Conservation (phyloP, 2,888 invertebrate species). For the Euzetes globulus region DNA sequence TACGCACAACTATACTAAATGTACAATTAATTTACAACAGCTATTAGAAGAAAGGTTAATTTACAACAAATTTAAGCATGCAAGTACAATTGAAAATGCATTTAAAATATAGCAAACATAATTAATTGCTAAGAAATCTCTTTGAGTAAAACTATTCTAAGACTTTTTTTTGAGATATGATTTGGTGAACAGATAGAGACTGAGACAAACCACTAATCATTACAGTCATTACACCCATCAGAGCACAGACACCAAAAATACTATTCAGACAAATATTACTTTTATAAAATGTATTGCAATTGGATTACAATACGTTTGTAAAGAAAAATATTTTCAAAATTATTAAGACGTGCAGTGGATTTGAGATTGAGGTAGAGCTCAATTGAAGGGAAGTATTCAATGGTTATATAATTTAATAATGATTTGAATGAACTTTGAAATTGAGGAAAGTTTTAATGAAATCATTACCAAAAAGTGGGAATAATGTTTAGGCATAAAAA, state of each 20-base stretch:
- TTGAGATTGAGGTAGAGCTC: too few relatives aligned
- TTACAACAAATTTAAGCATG: neutral
- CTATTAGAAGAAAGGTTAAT: neutral
- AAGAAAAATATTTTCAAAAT: too few relatives aligned
- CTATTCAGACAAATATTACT: neutral
- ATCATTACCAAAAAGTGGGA: too few relatives aligned
- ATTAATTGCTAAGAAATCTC: too few relatives aligned
- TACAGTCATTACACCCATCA: neutral
- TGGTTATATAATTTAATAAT: too few relatives aligned
- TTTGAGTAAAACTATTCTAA: neutral
- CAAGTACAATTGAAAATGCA: neutral
- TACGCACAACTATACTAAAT: conserved; percentile 4
- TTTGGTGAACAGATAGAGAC: neutral
- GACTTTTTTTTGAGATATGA: neutral
- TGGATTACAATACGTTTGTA: too few relatives aligned
- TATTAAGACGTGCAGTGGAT: too few relatives aligned
- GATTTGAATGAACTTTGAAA: too few relatives aligned
- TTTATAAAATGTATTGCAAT: neutral
- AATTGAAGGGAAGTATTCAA: too few relatives aligned
- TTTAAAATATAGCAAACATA: neutral
- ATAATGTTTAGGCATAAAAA: too few relatives aligned
- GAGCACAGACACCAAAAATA: neutral
- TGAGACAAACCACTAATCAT: conserved; percentile 12
- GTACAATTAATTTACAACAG: neutral
- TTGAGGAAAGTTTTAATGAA: too few relatives aligned